Conservation (phyloP, 2,888 invertebrate genomes). For the Corbicula japonica region DNA sequence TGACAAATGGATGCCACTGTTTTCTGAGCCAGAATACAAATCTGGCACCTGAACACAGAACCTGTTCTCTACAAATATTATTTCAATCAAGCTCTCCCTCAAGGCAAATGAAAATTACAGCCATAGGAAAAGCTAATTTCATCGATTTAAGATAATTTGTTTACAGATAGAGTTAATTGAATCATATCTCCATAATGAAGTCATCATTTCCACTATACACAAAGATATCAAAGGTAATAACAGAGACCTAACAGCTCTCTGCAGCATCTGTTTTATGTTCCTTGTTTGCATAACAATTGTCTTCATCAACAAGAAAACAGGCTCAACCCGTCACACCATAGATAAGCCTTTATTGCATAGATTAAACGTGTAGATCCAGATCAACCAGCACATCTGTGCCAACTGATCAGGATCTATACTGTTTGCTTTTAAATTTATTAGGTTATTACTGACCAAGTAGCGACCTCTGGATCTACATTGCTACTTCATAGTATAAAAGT, state of each 20-base stretch:
- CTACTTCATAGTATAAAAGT: too few species aligned
- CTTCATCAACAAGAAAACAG: neutral
- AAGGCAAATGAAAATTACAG: conserved; percentile 14
- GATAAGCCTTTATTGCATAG: neutral
- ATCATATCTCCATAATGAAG: conserved; percentile 16
- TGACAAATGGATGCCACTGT: too few species aligned
- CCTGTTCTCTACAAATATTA: neutral
- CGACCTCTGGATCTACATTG: too few species aligned
- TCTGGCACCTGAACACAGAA: neutral
- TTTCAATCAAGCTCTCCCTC: conserved; percentile 11
- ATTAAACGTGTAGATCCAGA: neutral
- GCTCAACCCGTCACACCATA: neutral
- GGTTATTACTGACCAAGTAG: too few species aligned
- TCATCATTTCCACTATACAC: conserved; percentile 5
- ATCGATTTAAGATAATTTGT: conserved; percentile 16
- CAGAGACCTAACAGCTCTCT: neutral
- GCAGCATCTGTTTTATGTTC: conserved; percentile 13
- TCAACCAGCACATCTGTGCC: neutral
- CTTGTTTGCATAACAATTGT: too few species aligned
- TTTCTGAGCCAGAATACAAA: too few species aligned
- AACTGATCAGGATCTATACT: too few species aligned
- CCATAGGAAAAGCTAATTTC: conserved; percentile 14
- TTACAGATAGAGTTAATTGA: conserved; percentile 20
- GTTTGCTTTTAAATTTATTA: too few species aligned
- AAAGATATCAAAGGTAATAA: conserved; percentile 8